Evolutionary conservation across 2,888 invertebrate genomes (phyloP), one percentile per base, ranked within the genome.

Genomic region (Eilema griseolum): DNA sequence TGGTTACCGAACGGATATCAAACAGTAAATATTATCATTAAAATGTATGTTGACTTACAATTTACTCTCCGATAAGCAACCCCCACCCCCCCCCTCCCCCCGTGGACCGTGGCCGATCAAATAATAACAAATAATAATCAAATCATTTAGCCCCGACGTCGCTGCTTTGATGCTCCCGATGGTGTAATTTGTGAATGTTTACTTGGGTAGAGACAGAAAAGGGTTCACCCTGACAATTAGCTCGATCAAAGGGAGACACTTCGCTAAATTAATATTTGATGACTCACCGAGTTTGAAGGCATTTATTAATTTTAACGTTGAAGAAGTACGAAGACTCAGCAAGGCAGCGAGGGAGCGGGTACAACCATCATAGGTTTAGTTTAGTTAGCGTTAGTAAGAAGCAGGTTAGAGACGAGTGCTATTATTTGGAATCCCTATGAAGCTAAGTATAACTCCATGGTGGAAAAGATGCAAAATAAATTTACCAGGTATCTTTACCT

Each of bases 231-330:
- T 33, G 37, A 23, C 71, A 69, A 67, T 66, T 57, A 68, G 31
- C 24, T 24, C 16, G 24, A 71, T 80, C 67, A 75, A 71, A 72
- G 67, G 65, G 24, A 33, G 69, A 67, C 64, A 67, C 67, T 69
- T 28, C 20, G 24, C 23, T 14, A 62, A 67, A 72, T 74, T 72
- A 72, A 80, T 72, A 70, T 75, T 66, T 7, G 65, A 69, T 63
- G 52, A 60, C 28, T 31, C 61, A 61, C 10, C n/a, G 31, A 33
- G 20, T 52, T n/a, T 52, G 20, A 52, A n/a, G 52, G 52, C n/a
- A 52, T 52, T n/a, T 52, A 52, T 52, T 52, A 52, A 59, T 59
- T 59, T 59, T 14, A 24, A 26, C 26, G 57, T 59, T 12, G 57
- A 24, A 11, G 57, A 57, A 24, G 5, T n/a, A 59, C 11, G 57